phyloP scores from a whole-genome alignment of 2,888 invertebrate species.

The Apodemia mormo region DNA sequence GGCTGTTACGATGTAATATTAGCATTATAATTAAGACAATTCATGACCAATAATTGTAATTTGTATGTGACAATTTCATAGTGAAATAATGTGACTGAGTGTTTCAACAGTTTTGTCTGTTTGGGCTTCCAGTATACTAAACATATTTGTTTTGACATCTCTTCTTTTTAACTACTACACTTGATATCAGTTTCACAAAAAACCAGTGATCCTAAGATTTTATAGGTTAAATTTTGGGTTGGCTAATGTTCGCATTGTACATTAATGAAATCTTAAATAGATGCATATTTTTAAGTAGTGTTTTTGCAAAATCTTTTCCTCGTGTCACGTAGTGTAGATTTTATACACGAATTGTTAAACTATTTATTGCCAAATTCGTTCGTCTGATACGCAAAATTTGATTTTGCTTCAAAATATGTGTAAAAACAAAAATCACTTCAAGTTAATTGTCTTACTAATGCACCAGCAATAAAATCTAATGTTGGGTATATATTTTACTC shows the following conservation, averaged over 20 bases:
- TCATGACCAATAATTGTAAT: slow-evolving; percentile 81
- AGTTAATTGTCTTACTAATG: no score
- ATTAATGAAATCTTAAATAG: slow-evolving; percentile 57
- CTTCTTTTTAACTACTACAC: slow-evolving; percentile 32
- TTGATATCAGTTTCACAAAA: slow-evolving; percentile 24
- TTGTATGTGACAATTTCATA: slow-evolving; percentile 72
- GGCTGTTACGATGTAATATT: slow-evolving; percentile 60
- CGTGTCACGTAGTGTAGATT: slow-evolving; percentile 17
- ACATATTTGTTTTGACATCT: slow-evolving; percentile 60
- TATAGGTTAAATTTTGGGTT: slow-evolving; percentile 47
- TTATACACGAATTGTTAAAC: slow-evolving; percentile 9
- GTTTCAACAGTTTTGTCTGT: slow-evolving; percentile 75
- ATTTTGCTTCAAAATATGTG: not conserved
- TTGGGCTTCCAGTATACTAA: slow-evolving; percentile 78
- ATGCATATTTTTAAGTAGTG: slow-evolving; percentile 63
- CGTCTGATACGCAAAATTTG: not conserved
- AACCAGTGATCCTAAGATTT: slow-evolving; percentile 61
- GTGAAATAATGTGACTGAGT: slow-evolving; percentile 75
- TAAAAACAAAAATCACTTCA: no score
- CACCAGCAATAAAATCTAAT: no score
- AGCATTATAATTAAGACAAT: slow-evolving; percentile 69
- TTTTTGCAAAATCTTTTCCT: slow-evolving; percentile 51
- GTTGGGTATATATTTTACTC: no score
- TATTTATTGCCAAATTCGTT: slow-evolving; percentile 2
- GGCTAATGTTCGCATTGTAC: slow-evolving; percentile 57